Percentiles rank a stretch among this genome's conserved stretches.
These are phyloP conservation scores for Ligdia adustata DNA, from an alignment of 2,888 invertebrate species.

Conservation along the genomic window DNA sequence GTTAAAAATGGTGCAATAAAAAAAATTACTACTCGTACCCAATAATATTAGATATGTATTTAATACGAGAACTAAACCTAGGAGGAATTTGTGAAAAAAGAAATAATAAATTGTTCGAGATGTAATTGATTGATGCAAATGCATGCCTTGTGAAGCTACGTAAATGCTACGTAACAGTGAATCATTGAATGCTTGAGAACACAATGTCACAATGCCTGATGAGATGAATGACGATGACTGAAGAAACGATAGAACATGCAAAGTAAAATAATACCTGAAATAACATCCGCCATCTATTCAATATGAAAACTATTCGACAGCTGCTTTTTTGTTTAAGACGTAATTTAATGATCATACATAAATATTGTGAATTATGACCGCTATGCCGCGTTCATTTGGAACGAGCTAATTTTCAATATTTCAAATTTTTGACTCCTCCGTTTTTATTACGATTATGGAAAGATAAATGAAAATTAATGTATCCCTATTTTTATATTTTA, in stretches of 20 bases:
- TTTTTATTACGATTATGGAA: too few species aligned
- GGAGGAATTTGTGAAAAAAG: conserved; percentile 21
- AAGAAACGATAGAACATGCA: conserved; percentile 70
- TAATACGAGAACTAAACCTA: conserved; percentile 4
- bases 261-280: conserved; percentile 64
- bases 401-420: too few species aligned
- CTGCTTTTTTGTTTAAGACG: too few species aligned
- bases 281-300: conserved; percentile 60
- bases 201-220: conserved; percentile 47
- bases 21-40: too few species aligned
- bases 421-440: too few species aligned
- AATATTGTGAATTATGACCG: too few species aligned
- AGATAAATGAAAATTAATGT: too few species aligned
- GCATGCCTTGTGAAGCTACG: conserved; percentile 33
- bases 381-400: too few species aligned
- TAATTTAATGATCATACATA: too few species aligned
- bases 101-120: conserved; percentile 32
- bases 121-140: conserved; percentile 22
- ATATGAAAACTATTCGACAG: too few species aligned
- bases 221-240: conserved; percentile 41
- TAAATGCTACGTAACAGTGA: conserved; percentile 32
- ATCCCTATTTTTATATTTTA: too few species aligned
- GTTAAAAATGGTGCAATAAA: too few species aligned
- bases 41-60: not conserved
- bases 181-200: conserved; percentile 32